Evolutionary conservation across 2,888 invertebrate genomes (phyloP), one percentile per base, ranked within the genome.

Genomic region (Spisula solida): DNA sequence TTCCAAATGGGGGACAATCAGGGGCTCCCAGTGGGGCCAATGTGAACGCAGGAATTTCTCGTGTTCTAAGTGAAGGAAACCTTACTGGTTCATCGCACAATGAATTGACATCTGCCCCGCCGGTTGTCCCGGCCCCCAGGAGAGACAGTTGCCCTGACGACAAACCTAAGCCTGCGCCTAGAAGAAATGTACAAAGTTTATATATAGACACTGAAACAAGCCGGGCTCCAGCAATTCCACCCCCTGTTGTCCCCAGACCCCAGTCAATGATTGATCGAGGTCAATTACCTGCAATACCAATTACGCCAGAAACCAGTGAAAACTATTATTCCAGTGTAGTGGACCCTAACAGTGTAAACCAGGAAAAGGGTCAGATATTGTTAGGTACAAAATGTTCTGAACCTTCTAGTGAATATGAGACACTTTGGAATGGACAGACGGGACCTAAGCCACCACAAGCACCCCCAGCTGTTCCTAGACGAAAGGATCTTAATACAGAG

Each of bases 181-280:
- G 95, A 75, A 81, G 93, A 47, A 94, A 94, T 86, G 91, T 95
- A 6, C 93, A 94, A 84, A 94, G 94, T 85, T 89, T 90, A 87
- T 81, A 89, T 18, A 70, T 91, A 31, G 85, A 87, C 31, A 16
- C 85, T 25, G 84, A 82, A 16, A 85, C 16, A n/a, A 25, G 31
- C 18, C n/a, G 2, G 5, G 20, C 66, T 34, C 75, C 82, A 14
- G 75, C 14, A 18, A 78, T 34, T 16, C 91, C 92, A 18, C 93
- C 93, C 0, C 92, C 93, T n/a, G 85, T 92, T 60, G 90, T 90
- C 16, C 88, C 89, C 31, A 85, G 90, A 86, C 92, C 91, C 25
- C 60, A 85, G 78, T 90, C 87, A 75, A 79, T 79, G 56, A 85
- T 86, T n/a, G 70, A 82, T 48, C 25, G 87, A 5, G 87, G 88